Base-by-base conservation (phyloP, 2,113 vertebrate species). In the Albula goreensis region DNA sequence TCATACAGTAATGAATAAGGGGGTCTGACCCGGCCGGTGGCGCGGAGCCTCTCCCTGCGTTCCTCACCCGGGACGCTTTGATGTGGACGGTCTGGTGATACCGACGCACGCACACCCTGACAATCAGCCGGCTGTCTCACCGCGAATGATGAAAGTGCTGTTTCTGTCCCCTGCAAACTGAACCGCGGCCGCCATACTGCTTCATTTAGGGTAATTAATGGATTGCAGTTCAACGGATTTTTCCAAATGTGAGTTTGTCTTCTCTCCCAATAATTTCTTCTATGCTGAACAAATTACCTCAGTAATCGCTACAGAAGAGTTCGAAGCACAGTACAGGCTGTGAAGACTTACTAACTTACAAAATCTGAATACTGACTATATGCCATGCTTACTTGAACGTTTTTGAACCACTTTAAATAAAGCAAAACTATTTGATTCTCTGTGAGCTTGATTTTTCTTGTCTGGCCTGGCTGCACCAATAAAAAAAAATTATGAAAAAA, bases 151-250 rank as follows among this genome's bases (percentile, higher is more conserved):
- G 90, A 31, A 91, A 90, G 92, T 93, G 89, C 83, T 92, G 90
- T 90, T 93, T 92, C 93, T 78, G 88, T 77, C 83, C 94, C 90
- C 82, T 92, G 91, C 80, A 91, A 81, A 91, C 92, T 85, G 87
- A 91, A 92, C 92, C 90, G 82, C 41, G 90, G 88, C 84, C 86
- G 88, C 91, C 95, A 94, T 96, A 94, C 96, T 97, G 96, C 96
- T 97, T 95, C 95, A 93, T 97, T 97, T 96, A 95, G 90, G 89
- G 86, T 95, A 96, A 97, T 97, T 95, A 96, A 97, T 96, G 92
- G 91, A 93, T 94, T 93, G 91, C 92, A 91, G 96, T 95, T 95
- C 93, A 92, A 93, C 8, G 91, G 88, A 91, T 93, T 96, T 93
- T 93, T 93, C 96, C 95, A 94, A 95, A 95, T 90, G 86, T 87